phyloP scores from a whole-genome alignment of 2,888 invertebrate genomes.

The Mythimna ferrago region DNA sequence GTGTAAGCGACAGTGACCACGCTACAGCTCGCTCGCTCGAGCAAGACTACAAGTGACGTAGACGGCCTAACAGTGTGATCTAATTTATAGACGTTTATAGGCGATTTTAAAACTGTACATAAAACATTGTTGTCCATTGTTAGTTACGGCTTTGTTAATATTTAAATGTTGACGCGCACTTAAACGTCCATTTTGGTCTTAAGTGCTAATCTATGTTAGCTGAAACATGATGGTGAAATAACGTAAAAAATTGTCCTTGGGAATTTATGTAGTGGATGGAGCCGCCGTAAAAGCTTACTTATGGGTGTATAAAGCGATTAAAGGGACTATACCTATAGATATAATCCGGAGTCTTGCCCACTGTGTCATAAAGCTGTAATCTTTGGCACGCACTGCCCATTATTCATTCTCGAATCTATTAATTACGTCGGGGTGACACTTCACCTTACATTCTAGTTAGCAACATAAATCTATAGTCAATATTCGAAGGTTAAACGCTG shows the following conservation, averaged over 20 bases:
- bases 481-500: conserved; percentile 25
- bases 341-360: conserved; percentile 36
- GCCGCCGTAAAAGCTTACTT: conserved; percentile 32
- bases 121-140: conserved; percentile 59
- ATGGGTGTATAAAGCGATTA: conserved; percentile 32
- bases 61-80: conserved; percentile 56
- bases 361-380: conserved; percentile 57
- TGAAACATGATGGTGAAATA: conserved; percentile 32
- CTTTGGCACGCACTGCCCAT: conserved; percentile 65
- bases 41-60: conserved; percentile 59
- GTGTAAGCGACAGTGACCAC: conserved; percentile 69
- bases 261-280: conserved; percentile 40
- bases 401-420: conserved; percentile 67
- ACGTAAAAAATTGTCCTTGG: conserved; percentile 37
- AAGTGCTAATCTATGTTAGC: conserved; percentile 59
- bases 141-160: conserved; percentile 59
- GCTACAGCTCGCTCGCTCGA: conserved; percentile 39
- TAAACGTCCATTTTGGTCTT: conserved; percentile 46
- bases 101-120: conserved; percentile 52
- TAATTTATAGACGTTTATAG: conserved; percentile 57
- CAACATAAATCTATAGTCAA: conserved; percentile 49
- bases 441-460: conserved; percentile 43
- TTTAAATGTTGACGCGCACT: conserved; percentile 49
- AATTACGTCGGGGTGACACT: conserved; percentile 61
- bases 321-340: conserved; percentile 20